Conservation (phyloP, 2,888 invertebrate species). For the Conchocele bisecta region DNA sequence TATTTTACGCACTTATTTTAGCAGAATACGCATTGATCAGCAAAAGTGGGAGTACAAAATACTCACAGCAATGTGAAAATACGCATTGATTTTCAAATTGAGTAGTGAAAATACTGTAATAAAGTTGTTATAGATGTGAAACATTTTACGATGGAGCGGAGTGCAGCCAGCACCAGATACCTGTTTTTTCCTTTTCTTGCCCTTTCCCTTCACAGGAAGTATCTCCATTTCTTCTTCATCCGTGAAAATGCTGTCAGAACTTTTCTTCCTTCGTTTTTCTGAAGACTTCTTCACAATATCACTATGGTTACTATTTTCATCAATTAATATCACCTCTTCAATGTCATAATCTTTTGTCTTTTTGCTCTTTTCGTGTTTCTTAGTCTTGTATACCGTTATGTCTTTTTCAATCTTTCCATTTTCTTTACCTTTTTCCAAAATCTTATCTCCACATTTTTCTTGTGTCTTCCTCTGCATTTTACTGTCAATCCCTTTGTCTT, state of each 20-base stretch:
- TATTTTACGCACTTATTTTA: too few species aligned
- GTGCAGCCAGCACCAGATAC: conserved; percentile 24
- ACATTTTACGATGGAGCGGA: too few species aligned
- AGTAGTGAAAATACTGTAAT: too few species aligned
- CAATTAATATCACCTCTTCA: conserved; percentile 38
- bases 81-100: too few species aligned
- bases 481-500: too few species aligned
- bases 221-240: conserved; percentile 29
- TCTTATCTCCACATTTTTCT: conserved; percentile 15
- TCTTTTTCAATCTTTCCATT: conserved; percentile 15
- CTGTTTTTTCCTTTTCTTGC: conserved; percentile 36
- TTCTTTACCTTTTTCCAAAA: conserved; percentile 11
- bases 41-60: too few species aligned
- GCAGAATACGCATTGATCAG: too few species aligned
- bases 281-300: too few species aligned
- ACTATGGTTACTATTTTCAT: conserved; percentile 31
- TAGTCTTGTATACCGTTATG: conserved; percentile 5
- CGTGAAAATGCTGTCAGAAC: conserved; percentile 9
- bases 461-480: conserved; percentile 21
- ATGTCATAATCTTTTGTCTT: background rate
- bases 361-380: background rate
- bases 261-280: conserved; percentile 1
- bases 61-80: too few species aligned
- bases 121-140: too few species aligned
- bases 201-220: conserved; percentile 3